Evolutionary conservation across 2,113 vertebrate species (phyloP).

Genomic region (Tauraco erythrolophus): DNA sequence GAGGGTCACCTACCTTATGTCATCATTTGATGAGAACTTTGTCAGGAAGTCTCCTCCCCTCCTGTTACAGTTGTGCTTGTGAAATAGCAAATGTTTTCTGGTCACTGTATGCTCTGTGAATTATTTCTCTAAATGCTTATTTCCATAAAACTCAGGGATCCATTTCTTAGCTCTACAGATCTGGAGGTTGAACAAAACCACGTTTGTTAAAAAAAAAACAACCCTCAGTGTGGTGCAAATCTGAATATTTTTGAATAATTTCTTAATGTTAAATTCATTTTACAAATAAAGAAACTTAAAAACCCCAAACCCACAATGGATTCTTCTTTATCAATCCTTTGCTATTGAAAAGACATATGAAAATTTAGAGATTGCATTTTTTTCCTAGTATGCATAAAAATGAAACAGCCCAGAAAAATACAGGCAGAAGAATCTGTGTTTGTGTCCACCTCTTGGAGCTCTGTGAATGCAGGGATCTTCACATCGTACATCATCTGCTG

Average conservation of each 20-base stretch:
- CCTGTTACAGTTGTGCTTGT: background rate
- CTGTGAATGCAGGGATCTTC: background rate
- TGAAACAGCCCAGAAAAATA: background rate
- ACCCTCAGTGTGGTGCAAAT: background rate
- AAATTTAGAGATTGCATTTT: background rate
- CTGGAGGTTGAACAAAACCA: background rate
- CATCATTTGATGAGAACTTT: background rate
- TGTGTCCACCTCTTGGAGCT: background rate
- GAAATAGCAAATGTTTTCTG: background rate
- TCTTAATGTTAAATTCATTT: background rate
- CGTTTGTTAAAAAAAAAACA: background rate
- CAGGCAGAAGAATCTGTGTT: background rate
- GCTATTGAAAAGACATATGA: background rate
- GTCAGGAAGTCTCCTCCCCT: background rate
- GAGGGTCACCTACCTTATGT: background rate
- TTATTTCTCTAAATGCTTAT: background rate
- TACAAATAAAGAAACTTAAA: background rate
- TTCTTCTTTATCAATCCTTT: background rate
- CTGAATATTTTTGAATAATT: background rate
- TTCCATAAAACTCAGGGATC: background rate
- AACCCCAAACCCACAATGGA: fast-evolving
- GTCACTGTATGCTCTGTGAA: background rate
- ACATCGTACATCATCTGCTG: background rate
- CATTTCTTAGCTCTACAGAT: background rate
- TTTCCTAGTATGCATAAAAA: background rate